phyloP scores from a whole-genome alignment of 2,797 vertebrate species.

The Cyprinodon diabolis region DNA sequence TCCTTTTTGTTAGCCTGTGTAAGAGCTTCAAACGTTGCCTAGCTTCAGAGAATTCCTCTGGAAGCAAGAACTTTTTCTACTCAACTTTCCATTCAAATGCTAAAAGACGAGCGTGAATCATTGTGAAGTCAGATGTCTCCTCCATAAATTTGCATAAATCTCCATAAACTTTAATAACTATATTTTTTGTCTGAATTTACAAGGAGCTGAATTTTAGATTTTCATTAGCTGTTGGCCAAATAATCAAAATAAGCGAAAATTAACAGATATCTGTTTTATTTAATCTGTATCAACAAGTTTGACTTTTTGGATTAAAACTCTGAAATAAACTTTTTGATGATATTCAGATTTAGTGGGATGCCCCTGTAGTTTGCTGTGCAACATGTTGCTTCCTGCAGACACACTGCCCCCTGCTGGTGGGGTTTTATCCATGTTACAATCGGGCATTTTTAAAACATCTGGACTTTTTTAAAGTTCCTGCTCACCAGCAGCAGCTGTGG shows the following conservation, averaged over 20 bases:
- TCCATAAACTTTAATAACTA: no score
- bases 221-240: not conserved
- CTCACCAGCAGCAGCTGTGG: slow-evolving; percentile 38
- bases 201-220: not conserved
- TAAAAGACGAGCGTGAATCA: not conserved
- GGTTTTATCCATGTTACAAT: slow-evolving; percentile 60
- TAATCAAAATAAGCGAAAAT: not conserved
- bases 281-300: not conserved
- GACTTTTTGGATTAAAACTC: not conserved
- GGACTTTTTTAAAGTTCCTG: slow-evolving; percentile 11
- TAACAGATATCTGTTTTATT: not conserved
- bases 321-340: slow-evolving; percentile 4
- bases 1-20: not conserved
- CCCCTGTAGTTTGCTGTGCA: slow-evolving; percentile 39
- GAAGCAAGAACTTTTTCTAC: not conserved
- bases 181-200: no score
- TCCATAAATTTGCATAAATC: not conserved
- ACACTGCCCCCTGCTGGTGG: slow-evolving; percentile 66
- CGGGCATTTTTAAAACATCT: slow-evolving; percentile 33
- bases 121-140: not conserved
- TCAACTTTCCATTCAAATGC: not conserved
- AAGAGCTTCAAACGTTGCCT: not conserved
- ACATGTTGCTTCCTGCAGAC: slow-evolving; percentile 31
- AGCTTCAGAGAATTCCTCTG: no score
- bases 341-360: not conserved